Percentiles rank a stretch among this genome's conserved stretches.
Conservation (phyloP, 2,888 invertebrate genomes). For the Scaptomyza polygonia region DNA sequence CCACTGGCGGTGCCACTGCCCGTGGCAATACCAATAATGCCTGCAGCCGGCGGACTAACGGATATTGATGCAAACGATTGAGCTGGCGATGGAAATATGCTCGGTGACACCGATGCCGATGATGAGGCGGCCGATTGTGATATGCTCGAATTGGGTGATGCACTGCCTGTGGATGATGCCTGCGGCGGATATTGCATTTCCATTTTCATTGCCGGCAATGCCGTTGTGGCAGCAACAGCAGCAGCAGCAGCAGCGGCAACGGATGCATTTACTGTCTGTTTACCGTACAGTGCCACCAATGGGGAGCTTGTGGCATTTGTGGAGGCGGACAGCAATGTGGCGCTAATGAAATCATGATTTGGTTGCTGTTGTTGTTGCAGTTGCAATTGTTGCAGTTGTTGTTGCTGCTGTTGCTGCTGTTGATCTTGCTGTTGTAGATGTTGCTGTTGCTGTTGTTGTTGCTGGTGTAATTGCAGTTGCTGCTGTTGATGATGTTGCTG, state of each 20-base stretch:
- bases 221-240: conserved; percentile 29
- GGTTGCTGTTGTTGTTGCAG: conserved; percentile 41
- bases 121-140: conserved; percentile 81
- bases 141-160: conserved; percentile 82
- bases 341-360: conserved; percentile 66
- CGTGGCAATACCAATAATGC: conserved; percentile 10
- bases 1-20: neutral
- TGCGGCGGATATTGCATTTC: conserved; percentile 84
- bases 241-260: neutral
- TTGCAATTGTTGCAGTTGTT: conserved; percentile 37
- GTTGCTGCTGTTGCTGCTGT: conserved; percentile 26
- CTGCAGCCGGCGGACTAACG: conserved; percentile 73
- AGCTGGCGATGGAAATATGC: conserved; percentile 83
- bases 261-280: conserved; percentile 38
- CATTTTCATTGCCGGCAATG: conserved; percentile 73
- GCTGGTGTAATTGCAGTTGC: conserved; percentile 38
- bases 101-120: conserved; percentile 83
- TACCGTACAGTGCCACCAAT: conserved; percentile 42
- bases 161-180: conserved; percentile 83
- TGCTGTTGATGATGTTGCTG: conserved; percentile 45
- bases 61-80: conserved; percentile 82
- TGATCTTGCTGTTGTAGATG: conserved; percentile 41
- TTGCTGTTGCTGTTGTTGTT: conserved; percentile 38
- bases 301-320: conserved; percentile 39
- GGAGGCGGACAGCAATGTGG: conserved; percentile 56